These are phyloP conservation scores for Aurelia aurita complex sp. Pacific DNA, from an alignment of 30 jellyfish, hydroid and myxozoan genomes.

Conservation along the genomic window DNA sequence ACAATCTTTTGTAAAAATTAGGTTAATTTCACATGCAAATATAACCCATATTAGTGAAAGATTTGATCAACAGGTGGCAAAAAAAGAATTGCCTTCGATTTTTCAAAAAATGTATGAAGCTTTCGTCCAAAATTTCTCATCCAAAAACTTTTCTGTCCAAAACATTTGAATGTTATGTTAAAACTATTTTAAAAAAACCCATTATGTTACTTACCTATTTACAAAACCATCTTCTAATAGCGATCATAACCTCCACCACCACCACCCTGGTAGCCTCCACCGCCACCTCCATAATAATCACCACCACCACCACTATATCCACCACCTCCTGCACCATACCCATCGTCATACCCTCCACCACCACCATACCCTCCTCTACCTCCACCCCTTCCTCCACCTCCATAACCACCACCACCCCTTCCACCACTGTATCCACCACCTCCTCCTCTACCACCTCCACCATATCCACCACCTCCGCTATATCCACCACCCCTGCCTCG, in stretches of 20 bases:
- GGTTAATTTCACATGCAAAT: too few species aligned
- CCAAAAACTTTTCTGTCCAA: too few species aligned
- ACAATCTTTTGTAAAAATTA: too few species aligned
- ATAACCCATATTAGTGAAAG: too few species aligned
- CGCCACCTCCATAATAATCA: constrained; percentile 47
- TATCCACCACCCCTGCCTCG: constrained; percentile 69
- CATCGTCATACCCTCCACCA: constrained; percentile 17
- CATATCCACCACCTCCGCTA: constrained; percentile 57
- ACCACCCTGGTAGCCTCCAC: constrained; percentile 40
- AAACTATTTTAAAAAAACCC: too few species aligned
- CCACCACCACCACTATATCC: constrained; percentile 33
- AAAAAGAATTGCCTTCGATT: too few species aligned
- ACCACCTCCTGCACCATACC: constrained; percentile 43
- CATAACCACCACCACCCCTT: constrained; percentile 57
- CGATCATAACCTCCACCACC: constrained; percentile 54
- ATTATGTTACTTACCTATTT: constrained; percentile 22
- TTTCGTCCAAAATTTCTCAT: too few species aligned
- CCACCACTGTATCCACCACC: constrained; percentile 81
- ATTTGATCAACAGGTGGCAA: too few species aligned
- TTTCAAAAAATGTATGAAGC: too few species aligned
- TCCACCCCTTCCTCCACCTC: constrained; percentile 75
- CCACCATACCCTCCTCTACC: constrained; percentile 69
- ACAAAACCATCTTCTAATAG: constrained; percentile 1
- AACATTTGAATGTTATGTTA: too few species aligned
- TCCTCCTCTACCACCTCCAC: constrained; percentile 75